Base-by-base conservation (phyloP, 1,140 invertebrate genomes). In the Triops longicaudatus region DNA sequence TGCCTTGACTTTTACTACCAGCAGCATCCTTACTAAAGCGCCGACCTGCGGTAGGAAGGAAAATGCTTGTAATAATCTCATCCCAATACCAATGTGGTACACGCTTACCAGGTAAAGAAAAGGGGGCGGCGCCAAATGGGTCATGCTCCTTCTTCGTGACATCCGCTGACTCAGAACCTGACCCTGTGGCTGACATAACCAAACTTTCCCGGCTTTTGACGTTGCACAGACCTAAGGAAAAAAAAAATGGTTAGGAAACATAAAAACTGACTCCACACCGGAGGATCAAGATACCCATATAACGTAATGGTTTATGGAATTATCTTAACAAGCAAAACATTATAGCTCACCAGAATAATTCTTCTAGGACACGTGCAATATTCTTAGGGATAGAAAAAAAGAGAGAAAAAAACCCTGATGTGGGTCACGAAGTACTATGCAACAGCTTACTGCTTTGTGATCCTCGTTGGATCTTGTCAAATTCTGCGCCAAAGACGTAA, bases 401-500 rank as follows among this genome's bases (percentile, higher is more conserved):
- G n/a, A n/a, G n/a, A n/a, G n/a, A n/a, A n/a, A n/a, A n/a, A n/a
- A n/a, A n/a, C n/a, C n/a, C n/a, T n/a, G n/a, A n/a, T n/a, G n/a
- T n/a, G n/a, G n/a, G n/a, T n/a, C n/a, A n/a, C n/a, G n/a, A n/a
- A 37, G 7, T 37, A 37, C 31, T 4, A 37, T 37, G 31, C 31
- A 37, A 37, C 31, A 37, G 31, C 31, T 89, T 85, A 91, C 92
- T 93, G 81, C 90, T 92, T 84, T 92, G 91, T 78, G 91, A 93
- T 76, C 91, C 90, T 81, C 91, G 87, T 81, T 92, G 85, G 81
- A 94, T 92, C 84, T 91, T 92, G 82, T 94, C 92, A 84, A 94
- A 94, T 84, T 94, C 93, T 28, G 91, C 91, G 76, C 93, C 93
- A 84, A 94, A 94, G 80, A 93, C 90, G 80, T 92, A 89, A 86